Base-by-base conservation (phyloP, 1,140 invertebrate species). In the Mya arenaria region DNA sequence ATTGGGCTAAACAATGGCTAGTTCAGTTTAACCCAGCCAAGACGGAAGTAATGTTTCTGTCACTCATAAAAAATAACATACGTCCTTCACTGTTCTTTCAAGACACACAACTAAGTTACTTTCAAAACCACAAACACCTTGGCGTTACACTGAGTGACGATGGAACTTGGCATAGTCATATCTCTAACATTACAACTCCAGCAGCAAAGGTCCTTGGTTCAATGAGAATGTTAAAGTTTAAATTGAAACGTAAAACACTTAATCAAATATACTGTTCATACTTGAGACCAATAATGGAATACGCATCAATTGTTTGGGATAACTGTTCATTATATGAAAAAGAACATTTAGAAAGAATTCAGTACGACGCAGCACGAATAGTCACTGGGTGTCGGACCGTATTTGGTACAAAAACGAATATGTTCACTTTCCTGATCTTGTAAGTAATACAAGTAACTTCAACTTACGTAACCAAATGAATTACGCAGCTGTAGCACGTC, bases 261-360 rank as follows among this genome's bases (percentile, higher is more conserved):
- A 74, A 74, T 39, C 55, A 60, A 25, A 60, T 74, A 5, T 74
- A 74, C 8, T 39, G 56, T 3, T 60, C 71, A 58, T 60, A 37
- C 30, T 17, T 74, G 4, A 58, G 71, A 60, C 56, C 71, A 25
- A 58, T 60, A n/a, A 58, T 60, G 60, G 71, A 74, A 37, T 25
- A 74, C 28, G 71, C 52, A n/a, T 60, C 30, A 23, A 52, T 60
- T 36, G 23, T 74, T 10, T 74, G 71, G 71, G 71, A 74, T 39
- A 39, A 52, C 36, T 74, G 71, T 28, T 39, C 71, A 1, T 4
- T 23, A 56, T 55, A 56, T 37, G 56, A 74, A 74, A 74, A 74
- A 74, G 32, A 58, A 32, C 23, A 37, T 6, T 19, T 34, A 36
- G 32, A 74, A 15, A 60, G 28, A 74, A 36, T 74, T 48, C 71